Percentiles rank a stretch among this genome's conserved stretches.
phyloP scores from a whole-genome alignment of 2,888 invertebrate genomes.

The Eupithecia vulgata region DNA sequence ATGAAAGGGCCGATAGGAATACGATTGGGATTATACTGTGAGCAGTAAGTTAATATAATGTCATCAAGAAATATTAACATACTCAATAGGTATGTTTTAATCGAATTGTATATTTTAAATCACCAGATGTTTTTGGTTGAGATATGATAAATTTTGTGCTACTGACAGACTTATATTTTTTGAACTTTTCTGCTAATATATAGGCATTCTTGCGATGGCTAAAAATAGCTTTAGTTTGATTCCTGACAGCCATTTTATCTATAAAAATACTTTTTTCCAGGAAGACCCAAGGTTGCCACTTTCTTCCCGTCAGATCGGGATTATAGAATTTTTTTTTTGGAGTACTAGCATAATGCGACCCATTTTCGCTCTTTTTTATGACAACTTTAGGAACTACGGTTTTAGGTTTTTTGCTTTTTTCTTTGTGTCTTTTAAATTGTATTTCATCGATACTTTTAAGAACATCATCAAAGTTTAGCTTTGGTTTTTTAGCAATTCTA shows the following conservation, averaged over 20 bases:
- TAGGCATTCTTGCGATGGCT: slow-evolving; percentile 71
- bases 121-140: slow-evolving; percentile 67
- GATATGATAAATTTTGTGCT: slow-evolving; percentile 75
- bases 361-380: slow-evolving; percentile 77
- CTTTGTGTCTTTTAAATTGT: slow-evolving; percentile 73
- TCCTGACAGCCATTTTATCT: slow-evolving; percentile 76
- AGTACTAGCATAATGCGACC: slow-evolving; percentile 78
- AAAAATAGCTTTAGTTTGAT: slow-evolving; percentile 71
- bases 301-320: slow-evolving; percentile 78
- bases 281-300: slow-evolving; percentile 82
- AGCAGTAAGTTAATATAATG: neutral
- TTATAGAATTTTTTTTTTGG: slow-evolving; percentile 62
- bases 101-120: slow-evolving; percentile 77
- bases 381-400: slow-evolving; percentile 77
- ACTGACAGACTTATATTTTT: slow-evolving; percentile 73
- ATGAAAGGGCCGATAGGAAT: slow-evolving; percentile 60
- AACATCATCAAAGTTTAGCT: slow-evolving; percentile 82
- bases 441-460: slow-evolving; percentile 80
- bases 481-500: slow-evolving; percentile 67
- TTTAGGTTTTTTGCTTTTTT: slow-evolving; percentile 69
- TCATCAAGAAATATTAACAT: neutral
- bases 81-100: slow-evolving; percentile 70
- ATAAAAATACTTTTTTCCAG: slow-evolving; percentile 75
- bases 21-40: slow-evolving; percentile 47
- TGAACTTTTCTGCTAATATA: slow-evolving; percentile 72